phyloP scores from a whole-genome alignment of 2,113 vertebrate species.

The Sphyrna mokarran region DNA sequence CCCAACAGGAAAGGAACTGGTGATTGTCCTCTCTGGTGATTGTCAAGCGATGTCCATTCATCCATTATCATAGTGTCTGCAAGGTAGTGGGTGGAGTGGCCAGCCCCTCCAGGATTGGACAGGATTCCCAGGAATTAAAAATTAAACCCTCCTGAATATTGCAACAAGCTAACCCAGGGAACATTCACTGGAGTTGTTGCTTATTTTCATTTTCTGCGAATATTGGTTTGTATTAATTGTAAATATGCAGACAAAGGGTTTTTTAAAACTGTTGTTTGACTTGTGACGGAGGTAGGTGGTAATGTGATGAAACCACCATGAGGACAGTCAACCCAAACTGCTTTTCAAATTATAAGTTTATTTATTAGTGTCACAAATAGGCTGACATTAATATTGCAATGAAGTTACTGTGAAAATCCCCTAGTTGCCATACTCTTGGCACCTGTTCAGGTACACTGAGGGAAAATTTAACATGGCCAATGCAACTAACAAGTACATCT shows the following conservation, averaged over 20 bases:
- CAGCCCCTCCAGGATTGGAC: background rate
- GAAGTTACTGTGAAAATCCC: too few relatives aligned
- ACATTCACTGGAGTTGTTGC: background rate
- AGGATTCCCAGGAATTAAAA: background rate
- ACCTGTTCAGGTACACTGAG: too few relatives aligned
- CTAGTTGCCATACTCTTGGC: too few relatives aligned
- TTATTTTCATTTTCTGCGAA: background rate
- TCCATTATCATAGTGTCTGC: too few relatives aligned
- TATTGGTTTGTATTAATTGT: background rate
- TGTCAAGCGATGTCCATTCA: too few relatives aligned
- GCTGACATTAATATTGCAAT: too few relatives aligned
- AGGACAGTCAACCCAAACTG: background rate
- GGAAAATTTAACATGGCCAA: too few relatives aligned
- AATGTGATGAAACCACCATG: background rate
- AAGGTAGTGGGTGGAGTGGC: too few relatives aligned
- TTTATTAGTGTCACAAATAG: too few relatives aligned
- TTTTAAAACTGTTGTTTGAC: background rate
- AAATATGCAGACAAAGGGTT: background rate
- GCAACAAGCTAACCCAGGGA: background rate
- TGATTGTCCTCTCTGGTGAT: too few relatives aligned
- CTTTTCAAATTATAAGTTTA: background rate
- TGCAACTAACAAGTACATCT: too few relatives aligned
- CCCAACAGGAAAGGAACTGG: too few relatives aligned
- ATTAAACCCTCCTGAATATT: background rate
- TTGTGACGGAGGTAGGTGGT: background rate